Evolutionary conservation across 2,113 vertebrate genomes (phyloP), one percentile per base, ranked within the genome.

Genomic region (Nesogale talazaci): DNA sequence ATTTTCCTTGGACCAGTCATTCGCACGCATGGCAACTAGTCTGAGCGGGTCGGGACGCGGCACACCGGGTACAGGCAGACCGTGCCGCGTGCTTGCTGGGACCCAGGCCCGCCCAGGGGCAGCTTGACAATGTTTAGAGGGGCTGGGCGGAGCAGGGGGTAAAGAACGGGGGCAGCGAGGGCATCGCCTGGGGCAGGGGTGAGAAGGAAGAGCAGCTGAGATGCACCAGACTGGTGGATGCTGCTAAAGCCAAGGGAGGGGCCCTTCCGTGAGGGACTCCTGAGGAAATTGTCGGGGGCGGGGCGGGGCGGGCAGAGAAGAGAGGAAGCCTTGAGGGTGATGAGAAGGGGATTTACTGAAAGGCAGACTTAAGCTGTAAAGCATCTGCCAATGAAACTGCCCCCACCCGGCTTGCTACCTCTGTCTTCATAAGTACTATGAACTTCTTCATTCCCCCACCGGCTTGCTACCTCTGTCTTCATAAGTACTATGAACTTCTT

Each of bases 231-330:
- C 9, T 12, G 86, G 20, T 1, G 15, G 42, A 36, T 14, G 31
- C 7, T n/a, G 40, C 92, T 63, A 36, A 83, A 92, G 90, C 86
- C 86, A 74, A 80, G n/a, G n/a, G 82, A 40, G 76, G 92, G 85
- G 94, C 95, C 94, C 96, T 96, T 95, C 75, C 76, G 97, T 94
- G 93, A 95, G 27, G 61, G 52, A 27, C 19, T 25, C 27, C 16
- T 25, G 57, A 46, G 40, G 19, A 1, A 52, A 89, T 70, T 23
- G 34, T 29, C 6, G 6, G 31, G 80, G 89, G n/a, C n/a, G n/a
- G n/a, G n/a, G n/a, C n/a, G n/a, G n/a, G n/a, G n/a, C n/a, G n/a
- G 96, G 75, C 11, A 75, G 94, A 84, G 82, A 87, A 61, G 31
- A 63, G 91, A 94, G 88, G 70, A 59, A 88, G 79, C 69, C 69